phyloP scores from a whole-genome alignment of 1,140 invertebrate genomes.

The Glomeris maerens region DNA sequence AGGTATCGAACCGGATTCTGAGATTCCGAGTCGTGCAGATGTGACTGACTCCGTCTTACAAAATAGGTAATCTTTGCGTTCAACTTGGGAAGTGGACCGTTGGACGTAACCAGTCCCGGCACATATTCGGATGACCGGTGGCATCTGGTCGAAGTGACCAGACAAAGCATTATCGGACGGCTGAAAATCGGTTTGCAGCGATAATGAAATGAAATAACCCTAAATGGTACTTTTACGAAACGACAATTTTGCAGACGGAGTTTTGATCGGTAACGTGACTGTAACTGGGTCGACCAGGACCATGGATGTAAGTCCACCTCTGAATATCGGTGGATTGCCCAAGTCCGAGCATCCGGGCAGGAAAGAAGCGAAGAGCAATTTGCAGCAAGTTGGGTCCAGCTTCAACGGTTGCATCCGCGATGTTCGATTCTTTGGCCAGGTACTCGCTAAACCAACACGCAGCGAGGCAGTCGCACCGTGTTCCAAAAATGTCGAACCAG shows the following conservation, averaged over 20 bases:
- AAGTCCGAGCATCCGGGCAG: too few species aligned
- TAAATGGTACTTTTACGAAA: too few species aligned
- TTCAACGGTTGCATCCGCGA: conserved; percentile 80
- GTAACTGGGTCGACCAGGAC: conserved; percentile 39
- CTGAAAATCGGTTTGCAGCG: conserved; percentile 24
- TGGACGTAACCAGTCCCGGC: conserved; percentile 36
- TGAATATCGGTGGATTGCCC: conserved; percentile 61
- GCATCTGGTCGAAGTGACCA: conserved; percentile 57
- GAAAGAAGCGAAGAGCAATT: too few species aligned
- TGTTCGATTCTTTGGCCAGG: conserved; percentile 50
- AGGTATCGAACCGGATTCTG: too few species aligned
- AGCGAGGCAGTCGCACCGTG: conserved; percentile 41
- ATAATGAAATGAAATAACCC: too few species aligned
- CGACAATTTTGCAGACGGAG: conserved; percentile 52
- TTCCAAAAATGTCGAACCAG: conserved; percentile 64
- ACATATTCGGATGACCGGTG: conserved; percentile 68
- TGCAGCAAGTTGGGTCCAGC: conserved; percentile 41
- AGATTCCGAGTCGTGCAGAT: too few species aligned
- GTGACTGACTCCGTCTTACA: too few species aligned
- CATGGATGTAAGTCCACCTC: conserved; percentile 50
- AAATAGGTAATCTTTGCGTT: conserved; percentile 52
- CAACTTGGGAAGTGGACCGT: conserved; percentile 52
- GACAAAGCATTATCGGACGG: conserved; percentile 25
- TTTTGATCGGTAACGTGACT: conserved; percentile 37
- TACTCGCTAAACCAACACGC: too few species aligned